Evolutionary conservation across 2,797 vertebrate genomes (phyloP), one percentile per base, ranked within the genome.

Genomic region (Periophthalmus magnuspinnatus): DNA sequence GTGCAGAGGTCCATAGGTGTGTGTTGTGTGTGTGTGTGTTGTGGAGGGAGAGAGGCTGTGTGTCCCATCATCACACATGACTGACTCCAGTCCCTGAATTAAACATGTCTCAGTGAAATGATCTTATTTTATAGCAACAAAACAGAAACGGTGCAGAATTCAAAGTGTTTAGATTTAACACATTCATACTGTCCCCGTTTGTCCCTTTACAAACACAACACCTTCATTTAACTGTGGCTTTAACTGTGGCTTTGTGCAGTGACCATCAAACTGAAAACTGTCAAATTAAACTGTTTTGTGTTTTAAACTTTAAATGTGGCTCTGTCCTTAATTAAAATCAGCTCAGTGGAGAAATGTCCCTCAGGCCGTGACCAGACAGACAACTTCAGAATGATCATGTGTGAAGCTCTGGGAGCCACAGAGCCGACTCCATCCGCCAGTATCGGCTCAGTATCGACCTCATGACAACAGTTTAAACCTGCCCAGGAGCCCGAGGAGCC

Each of bases 51-150:
- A n/a, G 33, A 32, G 54, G 67, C 71, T 64, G 76, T 76, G 24
- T 80, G 77, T 80, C 74, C 82, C 83, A 86, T 90, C 87, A 86
- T 87, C 88, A 89, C 91, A 91, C 91, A 91, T 88, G 90, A 84
- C 84, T 84, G 81, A 72, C 83, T 90, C 84, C 64, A 85, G 84
- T 90, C 82, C 86, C 81, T 93, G 85, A 94, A 94, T 93, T 92
- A 94, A 94, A 88, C 86, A 94, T 94, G 92, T 34, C 81, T 65
- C 84, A 84, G 90, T 91, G 89, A 91, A 92, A 92, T 91, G 89
- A 94, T 93, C 92, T 93, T 85, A 93, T 93, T 92, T 90, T 90
- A 90, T 86, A 80, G 84, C 86, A 54, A 71, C 84, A 89, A 88
- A 86, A 90, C 41, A 45, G 79, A 90, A 83, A 88, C 76, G 72